A percentile compares a stretch with the other conserved stretches of the same genome.
Conservation (phyloP, 2,113 vertebrate genomes). For the Ictalurus furcatus region DNA sequence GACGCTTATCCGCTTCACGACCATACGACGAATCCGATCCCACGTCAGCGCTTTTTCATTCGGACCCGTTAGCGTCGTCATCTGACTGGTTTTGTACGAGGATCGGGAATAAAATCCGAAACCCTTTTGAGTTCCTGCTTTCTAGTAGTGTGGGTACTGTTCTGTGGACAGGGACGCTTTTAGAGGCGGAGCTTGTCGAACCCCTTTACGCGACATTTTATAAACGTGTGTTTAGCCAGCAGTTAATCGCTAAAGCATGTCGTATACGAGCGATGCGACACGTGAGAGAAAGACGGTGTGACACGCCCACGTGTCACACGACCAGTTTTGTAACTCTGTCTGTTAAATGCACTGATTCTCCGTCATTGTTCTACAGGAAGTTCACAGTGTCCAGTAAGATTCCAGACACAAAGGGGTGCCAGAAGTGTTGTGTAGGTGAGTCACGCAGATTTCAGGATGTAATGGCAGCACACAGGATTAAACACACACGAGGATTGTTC, state of each 20-base stretch:
- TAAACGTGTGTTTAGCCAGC: neutral
- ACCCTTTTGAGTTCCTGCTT: neutral
- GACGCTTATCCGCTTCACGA: neutral
- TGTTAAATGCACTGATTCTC: neutral
- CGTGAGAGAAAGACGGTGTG: neutral
- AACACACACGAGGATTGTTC: neutral
- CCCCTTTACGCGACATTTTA: neutral
- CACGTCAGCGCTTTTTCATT: neutral
- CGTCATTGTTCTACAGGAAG: slow-evolving; percentile 79
- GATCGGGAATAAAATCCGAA: neutral
- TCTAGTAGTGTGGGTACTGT: neutral
- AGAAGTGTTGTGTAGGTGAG: slow-evolving; percentile 98
- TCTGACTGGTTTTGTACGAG: neutral
- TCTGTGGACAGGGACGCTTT: neutral
- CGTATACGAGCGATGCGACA: neutral
- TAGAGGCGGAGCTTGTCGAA: neutral
- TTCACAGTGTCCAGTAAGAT: slow-evolving; percentile 97
- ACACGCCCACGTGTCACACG: too few relatives aligned
- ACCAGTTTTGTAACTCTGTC: neutral
- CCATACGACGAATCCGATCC: neutral
- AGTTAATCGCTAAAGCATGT: neutral
- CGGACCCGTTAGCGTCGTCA: neutral
- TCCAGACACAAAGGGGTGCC: slow-evolving; percentile 97
- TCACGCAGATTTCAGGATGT: slow-evolving; percentile 29
- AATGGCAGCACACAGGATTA: neutral